A percentile compares a stretch with the other conserved stretches of the same genome.
Evolutionary conservation across 2,113 vertebrate genomes (phyloP).

Genomic region (Percina caprodes): DNA sequence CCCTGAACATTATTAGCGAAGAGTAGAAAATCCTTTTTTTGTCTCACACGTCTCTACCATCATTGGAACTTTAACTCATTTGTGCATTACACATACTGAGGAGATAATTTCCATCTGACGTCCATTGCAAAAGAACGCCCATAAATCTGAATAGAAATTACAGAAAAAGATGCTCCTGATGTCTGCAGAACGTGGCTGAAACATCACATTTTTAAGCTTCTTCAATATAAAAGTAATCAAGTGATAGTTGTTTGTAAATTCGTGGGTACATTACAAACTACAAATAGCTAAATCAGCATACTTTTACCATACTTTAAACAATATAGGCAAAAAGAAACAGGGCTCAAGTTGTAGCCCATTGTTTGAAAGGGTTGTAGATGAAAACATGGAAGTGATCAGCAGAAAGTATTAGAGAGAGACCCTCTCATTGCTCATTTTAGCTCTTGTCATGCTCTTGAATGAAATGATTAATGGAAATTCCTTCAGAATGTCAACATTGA

Average conservation of each 20-base stretch:
- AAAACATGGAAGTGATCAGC: conserved; percentile 10
- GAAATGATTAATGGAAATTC: conserved; percentile 19
- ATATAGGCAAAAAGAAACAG: neutral
- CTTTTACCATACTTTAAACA: neutral
- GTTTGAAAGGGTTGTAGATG: neutral
- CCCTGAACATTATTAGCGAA: neutral
- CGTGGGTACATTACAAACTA: neutral
- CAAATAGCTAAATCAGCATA: neutral
- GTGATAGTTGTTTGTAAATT: neutral
- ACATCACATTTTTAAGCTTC: neutral
- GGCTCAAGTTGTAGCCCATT: neutral
- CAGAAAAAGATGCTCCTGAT: neutral
- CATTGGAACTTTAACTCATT: neutral
- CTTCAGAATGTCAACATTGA: conserved; percentile 17
- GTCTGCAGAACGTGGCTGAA: neutral
- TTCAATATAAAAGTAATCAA: neutral
- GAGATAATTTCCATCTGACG: neutral
- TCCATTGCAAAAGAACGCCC: neutral
- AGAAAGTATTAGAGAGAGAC: neutral
- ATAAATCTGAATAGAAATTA: neutral
- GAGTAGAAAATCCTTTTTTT: neutral
- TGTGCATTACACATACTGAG: neutral
- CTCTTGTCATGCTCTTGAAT: conserved; percentile 6
- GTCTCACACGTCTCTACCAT: neutral
- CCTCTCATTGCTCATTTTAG: neutral